Evolutionary conservation across 2,113 vertebrate species (phyloP).

Genomic region (Pomatorhinus ruficollis): DNA sequence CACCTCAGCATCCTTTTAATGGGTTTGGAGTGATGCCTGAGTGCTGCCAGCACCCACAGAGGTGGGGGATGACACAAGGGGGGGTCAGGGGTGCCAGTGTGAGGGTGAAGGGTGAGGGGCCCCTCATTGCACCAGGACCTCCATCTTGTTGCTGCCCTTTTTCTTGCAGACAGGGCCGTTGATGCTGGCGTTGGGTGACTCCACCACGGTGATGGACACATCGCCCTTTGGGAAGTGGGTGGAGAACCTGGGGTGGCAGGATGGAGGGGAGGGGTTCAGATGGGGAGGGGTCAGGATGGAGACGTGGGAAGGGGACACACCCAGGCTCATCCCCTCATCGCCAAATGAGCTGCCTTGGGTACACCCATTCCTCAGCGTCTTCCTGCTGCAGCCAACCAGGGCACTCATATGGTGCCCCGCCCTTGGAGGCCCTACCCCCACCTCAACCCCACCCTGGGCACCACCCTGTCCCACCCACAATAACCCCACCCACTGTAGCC

Average conservation of each 20-base stretch:
- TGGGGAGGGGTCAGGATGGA: background rate
- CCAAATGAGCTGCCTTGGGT: background rate
- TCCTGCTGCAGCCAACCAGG: background rate
- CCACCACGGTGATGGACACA: conserved; percentile 66
- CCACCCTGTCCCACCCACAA: background rate
- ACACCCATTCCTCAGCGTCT: background rate
- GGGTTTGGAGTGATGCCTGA: background rate
- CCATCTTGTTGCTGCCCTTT: conserved; percentile 68
- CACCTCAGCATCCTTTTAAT: background rate
- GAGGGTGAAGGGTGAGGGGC: background rate
- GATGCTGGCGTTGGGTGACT: background rate
- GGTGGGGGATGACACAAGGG: too few species aligned
- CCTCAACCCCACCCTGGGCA: background rate
- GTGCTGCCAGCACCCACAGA: fast-evolving
- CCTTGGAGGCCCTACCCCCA: background rate
- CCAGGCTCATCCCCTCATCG: background rate
- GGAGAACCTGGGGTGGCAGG: conserved; percentile 61
- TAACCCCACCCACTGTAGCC: too few species aligned
- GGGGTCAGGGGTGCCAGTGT: fast-evolving
- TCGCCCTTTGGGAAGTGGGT: conserved; percentile 64
- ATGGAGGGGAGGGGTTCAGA: background rate
- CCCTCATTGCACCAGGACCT: conserved; percentile 69
- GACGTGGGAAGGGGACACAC: background rate
- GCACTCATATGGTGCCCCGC: background rate
- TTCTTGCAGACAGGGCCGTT: conserved; percentile 63